phyloP scores from a whole-genome alignment of 2,888 invertebrate genomes.

The Boloria selene region DNA sequence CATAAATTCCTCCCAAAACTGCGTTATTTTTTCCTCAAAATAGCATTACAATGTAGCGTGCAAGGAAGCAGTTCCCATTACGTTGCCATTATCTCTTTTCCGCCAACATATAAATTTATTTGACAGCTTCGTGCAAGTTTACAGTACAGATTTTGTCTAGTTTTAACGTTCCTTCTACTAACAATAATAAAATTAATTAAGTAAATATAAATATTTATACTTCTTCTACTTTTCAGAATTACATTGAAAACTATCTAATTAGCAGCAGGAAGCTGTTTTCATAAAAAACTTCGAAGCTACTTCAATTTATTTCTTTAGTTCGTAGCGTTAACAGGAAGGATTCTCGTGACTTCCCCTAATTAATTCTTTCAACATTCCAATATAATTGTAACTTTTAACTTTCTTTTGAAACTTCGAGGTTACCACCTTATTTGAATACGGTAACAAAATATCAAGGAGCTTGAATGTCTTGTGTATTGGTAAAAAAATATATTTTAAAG shows the following conservation, averaged over 20 bases:
- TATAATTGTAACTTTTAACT: too few species aligned
- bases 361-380: constrained; percentile 23
- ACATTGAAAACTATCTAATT: constrained; percentile 1
- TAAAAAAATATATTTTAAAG: too few species aligned
- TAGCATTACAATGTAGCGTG: constrained; percentile 6
- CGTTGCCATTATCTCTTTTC: constrained; percentile 20
- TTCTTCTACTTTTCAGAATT: background rate
- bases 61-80: constrained; percentile 13
- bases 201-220: background rate
- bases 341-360: constrained; percentile 24
- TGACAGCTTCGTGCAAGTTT: constrained; percentile 8
- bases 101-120: constrained; percentile 16
- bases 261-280: constrained; percentile 14
- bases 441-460: too few species aligned
- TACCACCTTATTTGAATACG: too few species aligned
- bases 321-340: constrained; percentile 15
- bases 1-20: too few species aligned
- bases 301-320: constrained; percentile 26
- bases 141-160: constrained; percentile 7
- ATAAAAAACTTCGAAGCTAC: constrained; percentile 9
- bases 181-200: background rate
- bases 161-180: background rate
- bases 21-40: background rate
- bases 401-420: too few species aligned
- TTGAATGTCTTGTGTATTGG: too few species aligned